Base-by-base conservation (phyloP, 2,888 invertebrate species). In the Lamellibrachia satsuma region DNA sequence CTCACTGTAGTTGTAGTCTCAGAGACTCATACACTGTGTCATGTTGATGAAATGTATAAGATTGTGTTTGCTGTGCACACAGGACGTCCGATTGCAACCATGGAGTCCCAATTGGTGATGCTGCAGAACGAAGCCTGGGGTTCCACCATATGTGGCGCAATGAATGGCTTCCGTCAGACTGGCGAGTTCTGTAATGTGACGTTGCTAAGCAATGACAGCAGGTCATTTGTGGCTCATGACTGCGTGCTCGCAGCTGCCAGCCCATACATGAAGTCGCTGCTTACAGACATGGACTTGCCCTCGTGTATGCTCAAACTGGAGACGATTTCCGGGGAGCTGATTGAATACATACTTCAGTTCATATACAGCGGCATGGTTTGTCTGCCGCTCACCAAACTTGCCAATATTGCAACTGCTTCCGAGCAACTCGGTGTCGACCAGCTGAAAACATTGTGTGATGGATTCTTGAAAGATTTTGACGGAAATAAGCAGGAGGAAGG, bases 231-330 rank as follows among this genome's bases (percentile, higher is more conserved):
- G 51, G 93, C 93, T 9, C 93, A 93, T 75, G 92, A 90, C 51
- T 92, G 92, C 27, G 92, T 92, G 9, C 57, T 93, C 4, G 92
- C 93, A 11, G 92, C 92, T 1, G 93, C 92, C 6, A 93, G 93
- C 57, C 91, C 91, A 52, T 52, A 55, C 55, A 52, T 91, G 4
- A 91, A 91, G 75, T 75, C 75, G n/a, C 75, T 75, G 75, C 75
- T 75, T n/a, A 75, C 75, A 1, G 75, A 75, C 75, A 75, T 75
- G 75, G 75, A 75, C 75, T 22, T 75, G 75, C 75, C 75, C 6
- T 75, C 75, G 22, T 75, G 75, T 6, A 75, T 75, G 75, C 75
- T 75, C 75, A 75, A 75, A n/a, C 75, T 75, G 75, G 75, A 75
- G 75, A 75, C 75, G 22, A 75, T 75, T n/a, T 75, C 75, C 22